Conservation (phyloP, 2,888 invertebrate species). For the Parapristionchus giblindavisi region DNA sequence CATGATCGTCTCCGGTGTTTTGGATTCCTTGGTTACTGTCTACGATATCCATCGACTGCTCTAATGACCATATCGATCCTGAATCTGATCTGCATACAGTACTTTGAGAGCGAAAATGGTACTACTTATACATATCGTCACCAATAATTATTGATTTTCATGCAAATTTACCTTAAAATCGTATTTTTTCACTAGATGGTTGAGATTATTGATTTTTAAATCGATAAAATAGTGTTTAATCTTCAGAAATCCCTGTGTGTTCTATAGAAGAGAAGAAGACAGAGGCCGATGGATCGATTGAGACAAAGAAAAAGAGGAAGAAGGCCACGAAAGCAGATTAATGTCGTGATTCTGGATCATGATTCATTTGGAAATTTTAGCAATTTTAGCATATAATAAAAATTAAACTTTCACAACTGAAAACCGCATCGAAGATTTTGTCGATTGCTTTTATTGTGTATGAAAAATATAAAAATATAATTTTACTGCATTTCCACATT, state of each 20-base stretch:
- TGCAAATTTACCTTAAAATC: too few species aligned
- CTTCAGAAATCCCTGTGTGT: too few species aligned
- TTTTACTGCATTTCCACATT: too few species aligned
- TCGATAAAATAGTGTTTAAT: background rate
- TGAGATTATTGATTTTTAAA: background rate
- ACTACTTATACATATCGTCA: too few species aligned
- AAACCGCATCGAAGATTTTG: too few species aligned
- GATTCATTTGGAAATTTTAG: too few species aligned
- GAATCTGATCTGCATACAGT: conserved; percentile 16
- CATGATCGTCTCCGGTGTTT: conserved; percentile 34
- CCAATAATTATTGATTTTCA: too few species aligned
- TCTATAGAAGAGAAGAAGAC: background rate
- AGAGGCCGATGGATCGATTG: background rate
- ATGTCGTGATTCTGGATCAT: too few species aligned
- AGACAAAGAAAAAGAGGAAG: background rate
- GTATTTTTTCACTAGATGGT: background rate
- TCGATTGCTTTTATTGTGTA: too few species aligned
- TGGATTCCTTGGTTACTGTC: conserved; percentile 30
- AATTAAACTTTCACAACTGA: too few species aligned
- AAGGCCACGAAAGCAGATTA: background rate
- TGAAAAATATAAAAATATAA: too few species aligned
- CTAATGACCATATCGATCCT: conserved; percentile 8
- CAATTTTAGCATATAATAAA: too few species aligned
- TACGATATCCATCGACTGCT: conserved; percentile 16
- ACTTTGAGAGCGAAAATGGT: conserved; percentile 13